Conservation (phyloP, 2,113 vertebrate species). For the Andinoacara biseriatus region DNA sequence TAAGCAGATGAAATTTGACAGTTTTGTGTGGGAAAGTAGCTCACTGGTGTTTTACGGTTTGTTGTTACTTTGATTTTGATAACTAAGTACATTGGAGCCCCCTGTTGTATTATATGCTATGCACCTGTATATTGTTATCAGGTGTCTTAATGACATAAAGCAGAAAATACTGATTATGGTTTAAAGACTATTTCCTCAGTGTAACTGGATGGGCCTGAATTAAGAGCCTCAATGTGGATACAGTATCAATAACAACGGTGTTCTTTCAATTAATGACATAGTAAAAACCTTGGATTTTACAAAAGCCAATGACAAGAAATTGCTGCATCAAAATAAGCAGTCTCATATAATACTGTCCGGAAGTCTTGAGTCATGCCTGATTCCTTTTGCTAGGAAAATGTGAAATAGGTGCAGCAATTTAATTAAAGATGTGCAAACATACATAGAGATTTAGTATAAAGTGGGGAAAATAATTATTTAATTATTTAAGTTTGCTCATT, state of each 20-base stretch:
- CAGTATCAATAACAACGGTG: constrained; percentile 36
- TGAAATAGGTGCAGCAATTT: neutral
- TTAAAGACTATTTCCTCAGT: neutral
- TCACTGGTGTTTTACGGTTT: neutral
- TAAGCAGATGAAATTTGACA: neutral
- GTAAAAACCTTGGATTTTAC: neutral
- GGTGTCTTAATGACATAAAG: constrained; percentile 13
- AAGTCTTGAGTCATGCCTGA: neutral
- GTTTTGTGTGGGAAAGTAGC: constrained; percentile 6
- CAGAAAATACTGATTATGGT: neutral
- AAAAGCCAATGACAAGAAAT: neutral
- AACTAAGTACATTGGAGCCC: neutral
- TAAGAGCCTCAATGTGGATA: constrained; percentile 7
- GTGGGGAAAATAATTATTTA: no score
- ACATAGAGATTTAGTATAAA: neutral
- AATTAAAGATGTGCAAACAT: neutral
- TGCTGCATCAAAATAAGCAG: constrained; percentile 14
- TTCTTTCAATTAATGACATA: neutral
- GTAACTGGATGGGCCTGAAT: neutral
- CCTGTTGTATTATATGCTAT: neutral
- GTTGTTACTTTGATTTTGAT: constrained; percentile 26
- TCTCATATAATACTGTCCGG: neutral
- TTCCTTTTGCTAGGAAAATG: neutral
- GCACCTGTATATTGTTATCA: neutral
- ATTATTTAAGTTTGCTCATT: no score